Conservation (phyloP, 2,797 vertebrate species). For the Cuculus canorus region DNA sequence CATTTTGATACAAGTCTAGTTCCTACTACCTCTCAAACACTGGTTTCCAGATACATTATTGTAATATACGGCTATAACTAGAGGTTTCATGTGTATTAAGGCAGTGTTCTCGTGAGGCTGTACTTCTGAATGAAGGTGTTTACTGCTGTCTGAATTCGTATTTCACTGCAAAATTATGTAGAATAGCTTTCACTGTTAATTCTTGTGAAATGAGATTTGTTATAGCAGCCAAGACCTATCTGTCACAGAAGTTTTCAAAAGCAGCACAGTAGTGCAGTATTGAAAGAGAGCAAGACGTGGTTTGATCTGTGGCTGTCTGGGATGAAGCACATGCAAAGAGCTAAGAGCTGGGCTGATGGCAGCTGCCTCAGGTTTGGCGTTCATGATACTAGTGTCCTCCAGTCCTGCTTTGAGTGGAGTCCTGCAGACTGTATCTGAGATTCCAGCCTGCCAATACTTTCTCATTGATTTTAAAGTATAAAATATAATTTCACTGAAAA, state of each 20-base stretch:
- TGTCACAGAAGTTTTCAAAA: not conserved
- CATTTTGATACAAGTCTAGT: not conserved
- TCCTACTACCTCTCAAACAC: not conserved
- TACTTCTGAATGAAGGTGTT: not conserved
- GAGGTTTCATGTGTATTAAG: not conserved
- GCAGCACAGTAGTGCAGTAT: not conserved
- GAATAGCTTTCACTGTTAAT: not conserved
- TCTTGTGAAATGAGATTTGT: not conserved
- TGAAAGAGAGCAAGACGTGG: not conserved
- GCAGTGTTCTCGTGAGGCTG: not conserved
- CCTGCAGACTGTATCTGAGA: not conserved
- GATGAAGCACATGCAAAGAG: not conserved
- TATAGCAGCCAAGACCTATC: not conserved
- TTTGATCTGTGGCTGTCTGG: not conserved
- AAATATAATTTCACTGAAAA: not conserved
- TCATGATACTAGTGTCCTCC: not conserved
- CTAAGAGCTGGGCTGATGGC: not conserved
- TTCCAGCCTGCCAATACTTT: not conserved
- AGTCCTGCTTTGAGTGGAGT: not conserved
- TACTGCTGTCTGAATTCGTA: not conserved
- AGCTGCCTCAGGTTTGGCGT: not conserved
- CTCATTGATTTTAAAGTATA: not conserved
- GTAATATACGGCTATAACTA: not conserved
- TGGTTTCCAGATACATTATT: not conserved
- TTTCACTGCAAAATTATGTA: not conserved